Base-by-base conservation (phyloP, 1,140 invertebrate genomes). In the Archivesica marissinica region DNA sequence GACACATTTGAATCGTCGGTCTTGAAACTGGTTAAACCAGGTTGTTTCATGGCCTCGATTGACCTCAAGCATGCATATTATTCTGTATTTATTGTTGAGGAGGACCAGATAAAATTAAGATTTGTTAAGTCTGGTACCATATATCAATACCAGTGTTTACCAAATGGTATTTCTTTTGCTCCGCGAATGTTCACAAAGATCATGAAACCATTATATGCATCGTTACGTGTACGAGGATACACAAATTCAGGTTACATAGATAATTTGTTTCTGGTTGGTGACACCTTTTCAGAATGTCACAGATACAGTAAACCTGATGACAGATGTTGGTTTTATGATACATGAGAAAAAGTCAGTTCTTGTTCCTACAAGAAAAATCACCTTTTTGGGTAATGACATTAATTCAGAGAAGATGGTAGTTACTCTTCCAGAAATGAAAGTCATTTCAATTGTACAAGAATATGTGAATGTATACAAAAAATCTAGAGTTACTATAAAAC, bases 301-400 rank as follows among this genome's bases (percentile, higher is more conserved):
- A n/a, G 76, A 79, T 17, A 83, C 85, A 25, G n/a, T 78, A 20
- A 44, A 59, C 25, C 35, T 85, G 3, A 38, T 83, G 7, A 41
- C 54, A 9, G 23, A 72, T 1, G 30, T 75, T 2, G 87, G 89
- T 17, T 89, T 88, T 72, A 72, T 77, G n/a, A 77, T 87, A 66
- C 64, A 89, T 78, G 39, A 39, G 6, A 66, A 70, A 38, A 90
- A 90, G 78, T 90, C 89, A 28, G 81, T 85, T 0, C 39, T 89
- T 20, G 25, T 56, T 13, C 88, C 87, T n/a, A 72, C 85, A 68
- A 75, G 81, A 38, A 35, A 64, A 78, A 81, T 86, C 33, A 64
- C 56, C 35, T 88, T 86, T 80, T 52, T 89, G 13, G 88, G 86
- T 20, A 80, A 79, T 84, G 35, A 85, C 47, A 84, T 89, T 50